Evolutionary conservation across 1,140 invertebrate genomes (phyloP), one percentile per base, ranked within the genome.

Genomic region (Asbolus verrucosus): DNA sequence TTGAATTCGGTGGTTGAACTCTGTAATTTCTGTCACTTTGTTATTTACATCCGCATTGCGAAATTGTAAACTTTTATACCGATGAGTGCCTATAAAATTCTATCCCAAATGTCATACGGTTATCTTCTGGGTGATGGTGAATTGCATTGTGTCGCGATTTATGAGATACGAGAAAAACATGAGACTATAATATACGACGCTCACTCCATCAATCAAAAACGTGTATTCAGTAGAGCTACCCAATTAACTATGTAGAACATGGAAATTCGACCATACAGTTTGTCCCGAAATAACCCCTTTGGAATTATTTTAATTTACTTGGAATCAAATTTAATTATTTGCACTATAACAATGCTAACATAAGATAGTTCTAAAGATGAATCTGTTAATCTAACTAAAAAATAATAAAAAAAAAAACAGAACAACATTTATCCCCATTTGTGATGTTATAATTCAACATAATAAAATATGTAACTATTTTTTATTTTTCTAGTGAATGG

Each of bases 41-140:
- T 27, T 63, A 63, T 63, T 63, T 63, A 63, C 61, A 63, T 63
- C 61, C 61, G 61, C 61, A 63, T 19, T 63, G 61, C 61, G 61
- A 63, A 63, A 63, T 39, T 63, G 16, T 39, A 63, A 63, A 63
- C 33, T 63, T n/a, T 38, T 63, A 63, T 33, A 62, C 60, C 31
- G 31, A 62, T 62, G 31, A 16, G 11, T 62, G 15, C 30, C 36
- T 24, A 36, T 62, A 39, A 63, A 63, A 14, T 41, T 38, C 8
- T 54, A 21, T 63, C 31, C 8, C 9, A 63, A 63, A 38, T 39
- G 31, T 54, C 46, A 54, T 21, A 54, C 19, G n/a, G 46, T 27
- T 54, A 54, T 27, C 21, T n/a, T 6, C 8, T 9, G 46, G 46
- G 27, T 54, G 46, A 54, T 3, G 46, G n/a, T 54, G 13, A 54